Evolutionary conservation across 2,797 vertebrate genomes (phyloP).

Genomic region (Simalia tracyae): DNA sequence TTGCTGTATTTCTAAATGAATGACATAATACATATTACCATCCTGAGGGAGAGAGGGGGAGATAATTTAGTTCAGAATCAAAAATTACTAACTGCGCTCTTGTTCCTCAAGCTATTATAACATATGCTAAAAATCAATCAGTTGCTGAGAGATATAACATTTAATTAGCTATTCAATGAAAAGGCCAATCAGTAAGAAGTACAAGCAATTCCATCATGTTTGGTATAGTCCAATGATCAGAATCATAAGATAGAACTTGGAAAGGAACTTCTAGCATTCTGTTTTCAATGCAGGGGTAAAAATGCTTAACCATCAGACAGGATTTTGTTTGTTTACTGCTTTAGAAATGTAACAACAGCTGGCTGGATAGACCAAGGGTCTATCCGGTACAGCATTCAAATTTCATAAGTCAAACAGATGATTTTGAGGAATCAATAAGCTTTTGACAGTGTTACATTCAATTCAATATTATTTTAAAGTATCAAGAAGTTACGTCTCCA

Average conservation of each 20-base stretch:
- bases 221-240: neutral
- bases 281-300: neutral
- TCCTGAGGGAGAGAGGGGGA: neutral
- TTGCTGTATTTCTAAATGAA: neutral
- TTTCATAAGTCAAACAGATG: neutral
- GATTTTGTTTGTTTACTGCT: neutral
- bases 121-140: neutral
- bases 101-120: neutral
- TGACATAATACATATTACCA: neutral
- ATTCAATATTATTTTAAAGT: neutral
- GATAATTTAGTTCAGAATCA: neutral
- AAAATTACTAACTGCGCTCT: neutral
- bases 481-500: neutral
- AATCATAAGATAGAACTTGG: neutral
- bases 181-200: neutral
- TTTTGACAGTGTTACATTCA: neutral
- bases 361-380: neutral
- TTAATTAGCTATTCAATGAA: neutral
- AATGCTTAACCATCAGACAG: neutral
- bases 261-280: neutral
- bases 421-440: neutral
- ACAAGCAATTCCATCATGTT: neutral
- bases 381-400: neutral
- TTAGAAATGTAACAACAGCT: neutral
- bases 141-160: neutral